Evolutionary conservation across 2,888 invertebrate species (phyloP).

Genomic region (Spisula solida): DNA sequence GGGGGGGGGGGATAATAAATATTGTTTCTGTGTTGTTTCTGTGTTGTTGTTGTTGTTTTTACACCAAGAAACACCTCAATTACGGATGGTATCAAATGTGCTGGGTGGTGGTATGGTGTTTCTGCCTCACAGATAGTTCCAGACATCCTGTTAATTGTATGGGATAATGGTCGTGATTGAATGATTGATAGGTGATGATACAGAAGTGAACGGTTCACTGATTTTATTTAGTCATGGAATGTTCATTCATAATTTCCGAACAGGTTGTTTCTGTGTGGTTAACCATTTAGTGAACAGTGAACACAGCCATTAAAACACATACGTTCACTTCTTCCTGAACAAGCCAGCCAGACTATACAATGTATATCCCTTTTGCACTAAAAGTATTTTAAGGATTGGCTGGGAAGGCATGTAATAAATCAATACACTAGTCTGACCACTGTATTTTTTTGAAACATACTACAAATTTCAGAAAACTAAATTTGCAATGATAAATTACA

Average conservation of each 20-base stretch:
- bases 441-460: no score
- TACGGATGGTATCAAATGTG: neutral
- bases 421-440: no score
- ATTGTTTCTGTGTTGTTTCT: neutral
- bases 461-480: no score
- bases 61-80: neutral
- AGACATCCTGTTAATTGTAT: slow-evolving; percentile 39
- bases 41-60: neutral
- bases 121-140: slow-evolving; percentile 19
- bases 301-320: no score
- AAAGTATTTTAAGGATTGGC: no score
- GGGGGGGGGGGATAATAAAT: no score
- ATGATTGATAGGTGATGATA: slow-evolving; percentile 44
- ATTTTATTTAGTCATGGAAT: slow-evolving; percentile 47
- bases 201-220: slow-evolving; percentile 35
- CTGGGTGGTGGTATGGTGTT: neutral
- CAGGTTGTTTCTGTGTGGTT: neutral
- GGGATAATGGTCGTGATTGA: slow-evolving; percentile 30
- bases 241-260: slow-evolving; percentile 45
- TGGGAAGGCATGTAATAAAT: no score
- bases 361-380: no score
- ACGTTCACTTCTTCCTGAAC: no score
- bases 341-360: no score
- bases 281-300: neutral
- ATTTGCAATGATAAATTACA: no score